Conservation (phyloP, 1,140 invertebrate species). For the Metopolophium dirhodum region DNA sequence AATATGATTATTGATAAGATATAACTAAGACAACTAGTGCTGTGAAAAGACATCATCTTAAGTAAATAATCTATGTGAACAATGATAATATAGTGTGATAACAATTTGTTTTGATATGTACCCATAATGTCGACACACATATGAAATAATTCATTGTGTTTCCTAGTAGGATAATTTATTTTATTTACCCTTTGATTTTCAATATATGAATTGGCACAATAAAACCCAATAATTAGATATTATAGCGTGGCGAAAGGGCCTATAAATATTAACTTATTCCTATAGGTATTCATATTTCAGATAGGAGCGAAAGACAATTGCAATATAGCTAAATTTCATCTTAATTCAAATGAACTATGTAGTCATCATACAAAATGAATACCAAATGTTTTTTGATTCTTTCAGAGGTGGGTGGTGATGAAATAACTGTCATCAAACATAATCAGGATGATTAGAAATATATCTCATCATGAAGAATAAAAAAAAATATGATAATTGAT, state of each 20-base stretch:
- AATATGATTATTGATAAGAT: too few species aligned
- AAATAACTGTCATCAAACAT: constrained; percentile 34
- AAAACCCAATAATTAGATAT: background rate
- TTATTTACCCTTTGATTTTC: background rate
- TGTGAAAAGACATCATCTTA: too few species aligned
- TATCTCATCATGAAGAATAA: background rate
- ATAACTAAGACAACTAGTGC: too few species aligned
- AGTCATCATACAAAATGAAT: background rate
- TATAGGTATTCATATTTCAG: background rate
- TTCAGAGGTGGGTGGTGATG: constrained; percentile 53
- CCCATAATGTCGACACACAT: background rate
- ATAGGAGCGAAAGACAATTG: constrained; percentile 39
- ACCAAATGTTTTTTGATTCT: background rate
- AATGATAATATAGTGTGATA: too few species aligned
- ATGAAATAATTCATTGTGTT: background rate
- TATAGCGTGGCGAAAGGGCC: background rate
- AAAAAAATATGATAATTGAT: too few species aligned
- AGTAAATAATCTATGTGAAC: too few species aligned
- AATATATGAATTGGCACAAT: background rate
- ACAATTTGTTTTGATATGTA: too few species aligned
- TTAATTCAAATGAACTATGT: constrained; percentile 26
- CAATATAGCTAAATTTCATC: constrained; percentile 18
- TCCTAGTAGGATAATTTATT: background rate
- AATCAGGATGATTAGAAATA: background rate
- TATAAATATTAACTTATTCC: background rate